Base-by-base conservation (phyloP, 2,888 invertebrate species). In the Cybosia mesomella region DNA sequence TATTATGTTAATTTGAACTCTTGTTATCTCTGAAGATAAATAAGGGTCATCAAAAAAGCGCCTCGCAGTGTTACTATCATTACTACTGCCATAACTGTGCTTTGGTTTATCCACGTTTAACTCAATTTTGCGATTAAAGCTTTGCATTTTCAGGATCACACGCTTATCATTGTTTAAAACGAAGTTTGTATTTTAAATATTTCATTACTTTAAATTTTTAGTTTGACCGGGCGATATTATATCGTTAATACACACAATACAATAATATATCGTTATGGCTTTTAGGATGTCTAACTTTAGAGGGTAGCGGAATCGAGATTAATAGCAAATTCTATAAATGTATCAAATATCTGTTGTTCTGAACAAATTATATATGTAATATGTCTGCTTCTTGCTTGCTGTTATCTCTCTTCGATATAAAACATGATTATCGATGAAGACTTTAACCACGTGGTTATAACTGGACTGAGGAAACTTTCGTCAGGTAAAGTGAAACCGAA, bases 1-100 rank as follows among this genome's bases (percentile, higher is more conserved):
- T 64, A 67, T 18, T 43, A 43, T 43, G 43, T 43, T 18, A 18
- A 43, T 43, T 43, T 18, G 4, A 61, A 28, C 57, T 53, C 36
- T 57, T 13, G 34, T 54, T 60, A 60, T 43, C 43, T 43, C 43
- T 43, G 43, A 43, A 43, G 43, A 43, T 43, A 39, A 39, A 39
- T 39, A 43, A 43, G 18, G 43, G 18, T 75, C 55, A 18, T 49
- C 22, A 39, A 39, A 60, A 60, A 60, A 59, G 3, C 59, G 36
- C 22, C 22, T 57, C 24, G 22, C 28, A 57, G 13, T 32, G n/a
- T 39, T 39, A 39, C 39, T 2, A 39, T 39, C 39, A 39, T 39
- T 39, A 8, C 39, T 39, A 39, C 39, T 39, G 39, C 39, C 15
- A 39, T 15, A 39, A 39, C 15, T 15, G 43, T 18, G 18, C 13